Evolutionary conservation across 2,888 invertebrate species (phyloP), one percentile per base, ranked within the genome.

Genomic region (Selenia dentaria): DNA sequence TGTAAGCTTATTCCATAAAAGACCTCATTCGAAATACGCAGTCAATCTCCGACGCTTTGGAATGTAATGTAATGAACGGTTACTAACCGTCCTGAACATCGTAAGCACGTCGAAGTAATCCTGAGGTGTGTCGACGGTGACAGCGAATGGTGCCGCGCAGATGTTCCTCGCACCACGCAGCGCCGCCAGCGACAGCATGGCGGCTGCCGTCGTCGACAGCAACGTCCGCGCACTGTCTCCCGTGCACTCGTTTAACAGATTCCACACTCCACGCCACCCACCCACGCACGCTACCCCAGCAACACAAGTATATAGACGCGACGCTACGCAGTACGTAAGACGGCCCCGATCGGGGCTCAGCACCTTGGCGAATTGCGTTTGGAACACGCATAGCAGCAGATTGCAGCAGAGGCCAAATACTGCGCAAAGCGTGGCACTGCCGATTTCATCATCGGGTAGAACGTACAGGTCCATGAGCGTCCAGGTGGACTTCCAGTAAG

Each of bases 401-500:
- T 95, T 94, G 36, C 95, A 95, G 61, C 91, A 73, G 62, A 95
- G 91, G 13, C 96, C 96, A 61, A 96, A 92, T 1, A 89, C 76
- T 40, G 95, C 92, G 59, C 96, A 96, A 22, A 92, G 86, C 38
- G 93, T 83, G 10, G 94, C 94, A 64, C 96, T 96, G 31, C 91
- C 64, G 2, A 93, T 82, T 3, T 83, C 79, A 46, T 93, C 79
- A 0, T 91, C 84, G 0, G 96, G 94, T 58, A 93, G 92, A 43
- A 96, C 91, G 76, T 95, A 94, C 37, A 93, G 74, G 70, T 94
- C 95, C 91, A 96, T 94, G 36, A 97, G 91, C 31, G 93, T 93
- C 96, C 97, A 97, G 32, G 96, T 95, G 56, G 96, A 95, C 54
- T 97, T 92, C 97, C 97, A 97, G 80, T 96, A 96, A 53, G 94